Base-by-base conservation (phyloP, 2,113 vertebrate genomes). In the Cebus imitator region DNA sequence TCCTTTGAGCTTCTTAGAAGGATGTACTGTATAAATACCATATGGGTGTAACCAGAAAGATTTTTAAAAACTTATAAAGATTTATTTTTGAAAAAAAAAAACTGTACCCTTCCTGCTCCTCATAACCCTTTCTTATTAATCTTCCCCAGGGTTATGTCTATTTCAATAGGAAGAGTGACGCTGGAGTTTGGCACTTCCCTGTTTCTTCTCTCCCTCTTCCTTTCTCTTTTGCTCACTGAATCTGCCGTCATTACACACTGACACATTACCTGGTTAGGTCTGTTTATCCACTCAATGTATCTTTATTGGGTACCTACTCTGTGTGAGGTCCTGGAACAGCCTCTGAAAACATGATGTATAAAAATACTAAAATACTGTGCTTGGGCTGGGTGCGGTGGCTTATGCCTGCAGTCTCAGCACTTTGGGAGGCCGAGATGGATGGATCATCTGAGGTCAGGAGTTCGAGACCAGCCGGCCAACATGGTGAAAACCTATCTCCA, bases 1-100 rank as follows among this genome's bases (percentile, higher is more conserved):
- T 85, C 23, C 66, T 96, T 95, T 55, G 32, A 95, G 83, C 37
- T 87, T 91, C 52, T 93, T 75, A 91, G n/a, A 97, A 55, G 75
- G 82, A 72, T 86, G 64, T 80, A 11, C 43, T 58, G 14, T 81
- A 12, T 76, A 95, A 94, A 72, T 84, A 64, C n/a, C 57, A 70
- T 37, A 43, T 84, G 61, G 57, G 35, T 76, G 7, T 72, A 95
- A 96, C 64, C 76, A 79, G 72, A 66, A 88, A 50, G 40, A 21
- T 50, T 95, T 75, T 57, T 93, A 35, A 48, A 61, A 72, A 25
- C 30, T 75, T 79, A 35, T 13, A 40, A 43, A 43, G 8, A 93
- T 86, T 92, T 94, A 76, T 68, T 81, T 96, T 87, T 66, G 13
- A 61, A 61, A 86, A 91, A 91, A 83, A 85, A 64, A 87, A 85